Conservation (phyloP, 2,797 vertebrate species). For the Coilia nasus region DNA sequence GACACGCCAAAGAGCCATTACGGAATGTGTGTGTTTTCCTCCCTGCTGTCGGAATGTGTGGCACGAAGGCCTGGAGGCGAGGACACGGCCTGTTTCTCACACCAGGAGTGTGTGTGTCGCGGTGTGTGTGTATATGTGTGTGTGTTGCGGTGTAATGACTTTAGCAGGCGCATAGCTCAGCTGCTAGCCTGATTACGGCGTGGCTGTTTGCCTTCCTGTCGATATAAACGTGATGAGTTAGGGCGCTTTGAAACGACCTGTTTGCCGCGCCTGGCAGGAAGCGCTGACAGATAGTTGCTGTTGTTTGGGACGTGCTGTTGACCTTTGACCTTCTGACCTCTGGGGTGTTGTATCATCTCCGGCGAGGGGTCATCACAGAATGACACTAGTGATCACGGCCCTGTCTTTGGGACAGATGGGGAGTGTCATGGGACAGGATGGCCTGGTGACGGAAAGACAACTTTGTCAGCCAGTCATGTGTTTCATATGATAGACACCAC, state of each 20-base stretch:
- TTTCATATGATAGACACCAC: neutral
- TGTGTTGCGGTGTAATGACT: neutral
- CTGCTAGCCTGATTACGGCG: neutral
- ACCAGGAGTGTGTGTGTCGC: neutral
- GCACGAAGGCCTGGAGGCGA: neutral
- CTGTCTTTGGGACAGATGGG: no score
- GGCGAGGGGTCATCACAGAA: neutral
- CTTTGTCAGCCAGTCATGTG: neutral
- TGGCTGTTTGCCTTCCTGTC: neutral
- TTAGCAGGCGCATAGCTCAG: neutral
- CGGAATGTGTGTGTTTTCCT: neutral
- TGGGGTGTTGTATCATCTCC: neutral
- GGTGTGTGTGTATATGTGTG: no score
- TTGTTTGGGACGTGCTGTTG: neutral
- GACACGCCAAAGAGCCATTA: neutral
- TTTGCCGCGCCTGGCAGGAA: neutral
- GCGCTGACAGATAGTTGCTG: neutral
- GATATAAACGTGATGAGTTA: conserved; percentile 2
- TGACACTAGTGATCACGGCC: neutral
- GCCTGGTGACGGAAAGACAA: no score
- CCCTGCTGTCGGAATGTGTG: neutral
- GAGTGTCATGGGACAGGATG: no score
- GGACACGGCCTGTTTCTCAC: neutral
- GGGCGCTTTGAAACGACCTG: neutral
- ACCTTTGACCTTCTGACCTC: neutral